Base-by-base conservation (phyloP, 2,888 invertebrate genomes). In the Caradrina clavipalpis region DNA sequence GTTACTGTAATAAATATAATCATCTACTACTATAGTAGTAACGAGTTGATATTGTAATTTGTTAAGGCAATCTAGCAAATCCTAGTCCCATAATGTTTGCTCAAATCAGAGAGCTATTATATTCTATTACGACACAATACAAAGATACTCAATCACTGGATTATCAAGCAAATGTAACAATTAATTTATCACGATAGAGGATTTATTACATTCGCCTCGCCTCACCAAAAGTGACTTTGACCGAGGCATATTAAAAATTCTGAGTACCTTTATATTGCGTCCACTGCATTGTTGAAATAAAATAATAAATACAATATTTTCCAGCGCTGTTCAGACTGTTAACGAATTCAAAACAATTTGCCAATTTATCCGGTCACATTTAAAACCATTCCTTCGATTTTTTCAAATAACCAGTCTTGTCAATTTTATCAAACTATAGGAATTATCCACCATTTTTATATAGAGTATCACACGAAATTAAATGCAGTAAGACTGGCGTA, bases 351-450 rank as follows among this genome's bases (percentile, higher is more conserved):
- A 11, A 17, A 42, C 15, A 58, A 22, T n/a, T 47, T 57, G 22
- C 59, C 49, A 54, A 68, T 73, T 26, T 49, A 53, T 50, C 35
- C 19, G 50, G 51, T 19, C 45, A 53, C 22, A 50, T 63, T 79
- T 69, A 56, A 60, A 55, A 60, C 19, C 49, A 60, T 57, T 49
- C 10, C 49, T 17, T 58, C 58, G 45, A 80, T 45, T 60, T 55
- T 69, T 65, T 50, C 26, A 42, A 51, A 53, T 11, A 53, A 35
- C 74, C 81, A 81, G 66, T 59, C 69, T 69, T 51, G 17, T 57
- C 11, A 64, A 80, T 63, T 56, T 69, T 77, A 77, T 66, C 66
- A 56, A 80, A 68, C 66, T 80, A 80, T 74, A 81, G 81, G 71
- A 81, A 81, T 80, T 68, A 55, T 67, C 47, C 62, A 72, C 69